phyloP scores from a whole-genome alignment of 2,113 vertebrate species.

The Fulmarus glacialis region DNA sequence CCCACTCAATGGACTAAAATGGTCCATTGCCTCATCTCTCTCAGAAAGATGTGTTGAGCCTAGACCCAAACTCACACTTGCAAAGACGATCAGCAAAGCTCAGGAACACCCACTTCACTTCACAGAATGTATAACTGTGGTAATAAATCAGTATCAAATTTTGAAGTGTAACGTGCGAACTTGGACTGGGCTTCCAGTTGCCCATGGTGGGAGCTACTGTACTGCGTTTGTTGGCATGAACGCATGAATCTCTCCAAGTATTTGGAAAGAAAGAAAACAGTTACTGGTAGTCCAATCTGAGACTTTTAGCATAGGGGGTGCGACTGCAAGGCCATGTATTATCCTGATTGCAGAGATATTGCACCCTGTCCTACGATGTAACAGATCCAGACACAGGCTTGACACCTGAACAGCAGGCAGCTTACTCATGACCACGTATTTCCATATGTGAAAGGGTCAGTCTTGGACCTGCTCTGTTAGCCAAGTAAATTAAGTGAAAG shows the following conservation, averaged over 20 bases:
- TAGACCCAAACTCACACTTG: background rate
- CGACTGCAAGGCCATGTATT: fast-evolving
- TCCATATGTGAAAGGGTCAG: background rate
- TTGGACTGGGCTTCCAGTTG: background rate
- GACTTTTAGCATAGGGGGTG: background rate
- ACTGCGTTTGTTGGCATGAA: background rate
- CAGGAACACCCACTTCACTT: background rate
- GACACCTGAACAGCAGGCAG: background rate
- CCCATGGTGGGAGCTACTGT: fast-evolving
- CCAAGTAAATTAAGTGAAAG: background rate
- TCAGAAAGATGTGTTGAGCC: background rate
- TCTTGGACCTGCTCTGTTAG: background rate
- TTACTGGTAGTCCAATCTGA: background rate
- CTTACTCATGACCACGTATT: fast-evolving
- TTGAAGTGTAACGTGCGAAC: fast-evolving
- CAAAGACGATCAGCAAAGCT: background rate
- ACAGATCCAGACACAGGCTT: background rate
- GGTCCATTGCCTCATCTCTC: background rate
- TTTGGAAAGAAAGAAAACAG: background rate
- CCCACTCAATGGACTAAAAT: background rate
- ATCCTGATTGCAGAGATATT: background rate
- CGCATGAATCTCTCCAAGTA: background rate
- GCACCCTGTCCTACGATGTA: background rate
- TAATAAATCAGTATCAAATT: background rate
- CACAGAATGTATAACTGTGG: fast-evolving